A percentile compares a stretch with the other conserved stretches of the same genome.
These are phyloP conservation scores for Sinocyclocheilus anshuiensis DNA, from an alignment of 2,113 vertebrate genomes.

Conservation along the genomic window DNA sequence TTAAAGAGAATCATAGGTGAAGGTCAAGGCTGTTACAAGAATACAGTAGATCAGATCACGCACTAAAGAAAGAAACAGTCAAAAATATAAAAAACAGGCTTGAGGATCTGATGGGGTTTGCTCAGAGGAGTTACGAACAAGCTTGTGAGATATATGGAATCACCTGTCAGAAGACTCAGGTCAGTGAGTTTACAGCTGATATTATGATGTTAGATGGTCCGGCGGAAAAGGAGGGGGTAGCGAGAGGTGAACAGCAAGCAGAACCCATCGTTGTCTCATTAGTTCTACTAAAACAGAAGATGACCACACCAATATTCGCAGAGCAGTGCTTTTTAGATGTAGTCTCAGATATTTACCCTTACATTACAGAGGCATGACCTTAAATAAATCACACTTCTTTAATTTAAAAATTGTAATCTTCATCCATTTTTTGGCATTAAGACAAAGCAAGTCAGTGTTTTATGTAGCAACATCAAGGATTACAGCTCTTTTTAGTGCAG, in stretches of 20 bases:
- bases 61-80: background rate
- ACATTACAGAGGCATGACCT: background rate
- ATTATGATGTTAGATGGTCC: slow-evolving; percentile 57
- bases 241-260: slow-evolving; percentile 24
- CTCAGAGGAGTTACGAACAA: slow-evolving; percentile 27
- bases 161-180: slow-evolving; percentile 47
- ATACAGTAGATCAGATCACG: slow-evolving; percentile 20
- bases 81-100: background rate
- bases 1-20: slow-evolving; percentile 15
- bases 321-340: background rate
- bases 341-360: background rate
- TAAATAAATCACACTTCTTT: background rate
- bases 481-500: background rate
- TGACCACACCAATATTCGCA: background rate
- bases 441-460: background rate
- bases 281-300: background rate
- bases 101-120: slow-evolving; percentile 31
- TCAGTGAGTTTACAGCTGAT: slow-evolving; percentile 60
- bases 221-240: slow-evolving; percentile 52
- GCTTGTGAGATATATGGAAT: slow-evolving; percentile 49
- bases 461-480: background rate
- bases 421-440: background rate
- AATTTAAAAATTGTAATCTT: too few species aligned
- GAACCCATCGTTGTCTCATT: slow-evolving; percentile 31
- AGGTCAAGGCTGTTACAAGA: background rate